A percentile compares a stretch with the other conserved stretches of the same genome.
Evolutionary conservation across 2,113 vertebrate species (phyloP).

Genomic region (Mus pahari): DNA sequence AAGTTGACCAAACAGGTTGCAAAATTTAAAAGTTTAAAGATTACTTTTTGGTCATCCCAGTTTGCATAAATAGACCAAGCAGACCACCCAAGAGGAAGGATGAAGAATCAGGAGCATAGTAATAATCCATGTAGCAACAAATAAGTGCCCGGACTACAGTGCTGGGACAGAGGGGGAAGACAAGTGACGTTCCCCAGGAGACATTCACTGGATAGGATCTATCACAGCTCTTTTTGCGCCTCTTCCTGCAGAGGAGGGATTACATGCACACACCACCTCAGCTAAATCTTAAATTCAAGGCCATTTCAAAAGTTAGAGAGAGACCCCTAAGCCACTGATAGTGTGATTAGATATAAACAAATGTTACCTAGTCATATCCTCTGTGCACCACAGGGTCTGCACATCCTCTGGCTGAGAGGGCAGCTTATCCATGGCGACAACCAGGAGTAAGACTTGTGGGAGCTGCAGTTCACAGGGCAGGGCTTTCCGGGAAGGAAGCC

Average conservation of each 20-base stretch:
- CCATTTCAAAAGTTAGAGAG: neutral
- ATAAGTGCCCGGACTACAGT: neutral
- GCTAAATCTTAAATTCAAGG: neutral
- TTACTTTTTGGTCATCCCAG: neutral
- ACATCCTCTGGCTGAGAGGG: constrained; percentile 89
- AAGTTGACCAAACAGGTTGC: neutral
- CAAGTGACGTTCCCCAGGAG: neutral
- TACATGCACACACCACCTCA: neutral
- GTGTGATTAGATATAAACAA: neutral
- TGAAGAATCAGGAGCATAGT: neutral
- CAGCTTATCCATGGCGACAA: constrained; percentile 90
- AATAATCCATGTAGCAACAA: neutral
- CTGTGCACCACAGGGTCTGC: constrained; percentile 90
- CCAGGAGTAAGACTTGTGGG: constrained; percentile 92
- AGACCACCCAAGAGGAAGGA: neutral
- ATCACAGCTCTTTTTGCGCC: neutral
- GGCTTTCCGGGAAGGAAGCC: constrained; percentile 81
- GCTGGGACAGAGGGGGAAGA: neutral
- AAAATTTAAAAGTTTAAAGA: neutral
- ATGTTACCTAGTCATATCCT: constrained; percentile 84
- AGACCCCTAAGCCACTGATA: neutral
- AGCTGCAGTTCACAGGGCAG: constrained; percentile 89
- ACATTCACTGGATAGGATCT: too few species aligned
- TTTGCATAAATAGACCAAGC: neutral
- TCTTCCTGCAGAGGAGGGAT: neutral